phyloP scores from a whole-genome alignment of 92 coral and sea anemone genomes.

The Actinernus sp. region DNA sequence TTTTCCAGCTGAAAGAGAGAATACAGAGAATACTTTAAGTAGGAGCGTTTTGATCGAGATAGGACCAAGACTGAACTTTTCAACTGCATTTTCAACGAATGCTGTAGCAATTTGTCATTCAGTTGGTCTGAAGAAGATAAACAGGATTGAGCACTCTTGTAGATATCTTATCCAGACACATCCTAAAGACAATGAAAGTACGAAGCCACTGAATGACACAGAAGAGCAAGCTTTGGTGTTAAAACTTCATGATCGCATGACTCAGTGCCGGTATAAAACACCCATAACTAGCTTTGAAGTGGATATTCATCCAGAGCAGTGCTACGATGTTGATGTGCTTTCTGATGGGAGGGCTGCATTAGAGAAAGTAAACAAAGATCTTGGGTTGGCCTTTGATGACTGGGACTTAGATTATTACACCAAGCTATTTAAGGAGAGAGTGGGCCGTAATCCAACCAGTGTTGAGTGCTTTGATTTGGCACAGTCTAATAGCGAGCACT shows the following conservation, averaged over 20 bases:
- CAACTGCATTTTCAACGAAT: constrained; percentile 98
- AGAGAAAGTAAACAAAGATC: constrained; percentile 83
- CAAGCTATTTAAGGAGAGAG: constrained; percentile 76
- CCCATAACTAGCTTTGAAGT: constrained; percentile 82
- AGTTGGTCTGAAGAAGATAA: constrained; percentile 76
- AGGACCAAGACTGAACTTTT: constrained; percentile 95
- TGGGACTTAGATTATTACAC: constrained; percentile 97
- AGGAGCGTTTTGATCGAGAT: constrained; percentile 67
- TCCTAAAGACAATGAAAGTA: constrained; percentile 34
- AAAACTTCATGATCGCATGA: constrained; percentile 93
- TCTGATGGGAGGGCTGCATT: constrained; percentile 75
- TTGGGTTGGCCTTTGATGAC: constrained; percentile 94
- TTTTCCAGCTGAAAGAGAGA: constrained; percentile 18
- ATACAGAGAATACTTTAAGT: constrained; percentile 7
- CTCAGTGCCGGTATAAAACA: constrained; percentile 85
- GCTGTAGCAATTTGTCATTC: constrained; percentile 95
- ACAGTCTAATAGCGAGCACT: constrained; percentile 97
- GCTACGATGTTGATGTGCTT: constrained; percentile 86
- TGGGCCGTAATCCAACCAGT: constrained; percentile 92
- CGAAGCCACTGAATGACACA: constrained; percentile 44
- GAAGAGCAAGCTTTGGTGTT: constrained; percentile 76
- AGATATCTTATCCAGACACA: constrained; percentile 71
- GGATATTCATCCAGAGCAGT: constrained; percentile 64
- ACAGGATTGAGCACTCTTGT: constrained; percentile 82
- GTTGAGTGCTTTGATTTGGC: constrained; percentile 99